Conservation (phyloP, 1,140 invertebrate species). For the Sinonovacula constricta region DNA sequence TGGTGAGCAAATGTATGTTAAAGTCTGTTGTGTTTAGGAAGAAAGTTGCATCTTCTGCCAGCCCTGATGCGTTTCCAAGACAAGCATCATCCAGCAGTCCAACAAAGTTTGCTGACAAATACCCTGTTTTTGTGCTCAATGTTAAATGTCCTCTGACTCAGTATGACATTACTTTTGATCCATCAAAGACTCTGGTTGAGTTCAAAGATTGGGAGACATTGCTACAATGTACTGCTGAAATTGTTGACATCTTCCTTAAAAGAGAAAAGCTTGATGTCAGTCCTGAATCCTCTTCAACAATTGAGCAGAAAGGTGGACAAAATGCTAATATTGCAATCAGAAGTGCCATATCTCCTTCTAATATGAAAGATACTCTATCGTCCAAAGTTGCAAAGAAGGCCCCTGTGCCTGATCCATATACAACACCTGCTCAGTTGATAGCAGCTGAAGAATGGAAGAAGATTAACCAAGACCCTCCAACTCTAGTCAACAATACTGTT, state of each 20-base stretch:
- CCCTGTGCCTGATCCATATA: not conserved
- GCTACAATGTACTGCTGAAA: constrained; percentile 80
- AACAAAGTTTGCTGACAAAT: constrained; percentile 73
- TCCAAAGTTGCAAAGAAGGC: constrained; percentile 32
- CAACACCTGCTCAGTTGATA: no score
- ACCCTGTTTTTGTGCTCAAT: constrained; percentile 82
- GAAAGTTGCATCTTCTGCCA: constrained; percentile 54
- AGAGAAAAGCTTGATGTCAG: constrained; percentile 56
- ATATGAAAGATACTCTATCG: constrained; percentile 39
- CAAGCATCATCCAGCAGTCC: constrained; percentile 58
- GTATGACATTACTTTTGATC: constrained; percentile 82
- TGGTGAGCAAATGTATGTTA: constrained; percentile 79
- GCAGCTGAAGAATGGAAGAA: no score
- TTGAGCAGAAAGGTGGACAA: not conserved
- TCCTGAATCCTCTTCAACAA: not conserved
- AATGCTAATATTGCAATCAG: no score
- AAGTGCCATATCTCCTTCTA: constrained; percentile 26
- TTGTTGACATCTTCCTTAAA: constrained; percentile 75
- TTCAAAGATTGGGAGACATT: constrained; percentile 83
- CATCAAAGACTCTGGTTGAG: constrained; percentile 81
- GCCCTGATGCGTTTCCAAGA: constrained; percentile 13
- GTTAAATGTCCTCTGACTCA: constrained; percentile 81
- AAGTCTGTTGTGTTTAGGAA: constrained; percentile 64
- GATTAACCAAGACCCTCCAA: no score
- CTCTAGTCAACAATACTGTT: no score